phyloP scores from a whole-genome alignment of 1,140 invertebrate genomes.

The Eurosta solidaginis region DNA sequence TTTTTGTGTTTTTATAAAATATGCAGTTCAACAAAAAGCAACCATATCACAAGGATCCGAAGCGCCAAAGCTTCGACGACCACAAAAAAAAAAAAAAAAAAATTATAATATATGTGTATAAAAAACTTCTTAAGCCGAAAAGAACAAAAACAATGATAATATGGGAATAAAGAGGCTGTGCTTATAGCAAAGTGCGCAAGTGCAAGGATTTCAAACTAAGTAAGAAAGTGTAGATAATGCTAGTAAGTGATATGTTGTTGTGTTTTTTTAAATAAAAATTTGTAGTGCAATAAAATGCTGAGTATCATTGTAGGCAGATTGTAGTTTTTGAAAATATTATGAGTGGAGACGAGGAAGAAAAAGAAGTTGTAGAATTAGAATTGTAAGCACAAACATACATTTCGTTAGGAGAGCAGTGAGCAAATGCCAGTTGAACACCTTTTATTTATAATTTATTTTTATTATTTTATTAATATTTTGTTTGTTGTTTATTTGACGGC shows the following conservation, averaged over 20 bases:
- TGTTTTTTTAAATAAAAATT: not conserved
- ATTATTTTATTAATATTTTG: not conserved
- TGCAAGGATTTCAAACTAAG: not conserved
- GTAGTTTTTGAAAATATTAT: not conserved
- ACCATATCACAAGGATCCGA: conserved; percentile 59
- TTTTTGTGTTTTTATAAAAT: conserved; percentile 49
- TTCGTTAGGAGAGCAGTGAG: not conserved
- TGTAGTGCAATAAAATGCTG: conserved; percentile 17
- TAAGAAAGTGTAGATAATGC: not conserved
- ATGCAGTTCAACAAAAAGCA: conserved; percentile 45
- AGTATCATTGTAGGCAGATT: conserved; percentile 21
- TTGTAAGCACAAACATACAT: not conserved
- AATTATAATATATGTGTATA: not conserved
- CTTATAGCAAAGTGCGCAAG: no score
- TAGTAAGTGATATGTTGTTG: not conserved
- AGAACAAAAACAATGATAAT: no score
- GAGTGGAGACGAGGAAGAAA: not conserved
- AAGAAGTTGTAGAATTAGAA: not conserved
- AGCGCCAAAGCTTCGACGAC: conserved; percentile 58
- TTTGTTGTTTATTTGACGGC: conserved; percentile 25
- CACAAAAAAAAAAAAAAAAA: conserved; percentile 37
- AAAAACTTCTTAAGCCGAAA: no score
- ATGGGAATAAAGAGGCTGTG: not conserved
- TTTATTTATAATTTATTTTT: not conserved
- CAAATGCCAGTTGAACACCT: conserved; percentile 4